These are phyloP conservation scores for Synanthedon formicaeformis DNA, from an alignment of 2,888 invertebrate genomes.

Conservation along the genomic window DNA sequence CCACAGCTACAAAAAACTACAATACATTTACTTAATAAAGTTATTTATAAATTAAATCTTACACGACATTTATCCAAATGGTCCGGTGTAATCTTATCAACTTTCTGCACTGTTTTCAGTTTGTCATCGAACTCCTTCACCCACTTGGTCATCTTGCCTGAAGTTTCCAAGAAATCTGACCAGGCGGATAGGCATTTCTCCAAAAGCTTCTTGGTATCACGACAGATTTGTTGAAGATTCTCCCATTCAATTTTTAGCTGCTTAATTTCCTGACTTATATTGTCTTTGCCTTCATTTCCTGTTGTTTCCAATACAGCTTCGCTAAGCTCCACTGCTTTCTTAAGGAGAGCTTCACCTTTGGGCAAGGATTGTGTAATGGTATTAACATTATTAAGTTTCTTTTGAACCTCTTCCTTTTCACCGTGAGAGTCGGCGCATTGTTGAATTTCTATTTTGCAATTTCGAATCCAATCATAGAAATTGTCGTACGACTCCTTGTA, in stretches of 20 bases:
- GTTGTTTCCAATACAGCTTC: constrained; percentile 81
- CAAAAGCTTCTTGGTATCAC: constrained; percentile 80
- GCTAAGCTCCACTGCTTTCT: constrained; percentile 80
- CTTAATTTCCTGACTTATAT: constrained; percentile 83
- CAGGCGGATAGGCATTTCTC: constrained; percentile 83
- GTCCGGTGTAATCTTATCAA: constrained; percentile 82
- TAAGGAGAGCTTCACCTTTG: constrained; percentile 78
- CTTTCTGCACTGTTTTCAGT: constrained; percentile 74
- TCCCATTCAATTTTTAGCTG: constrained; percentile 87
- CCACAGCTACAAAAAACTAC: background rate
- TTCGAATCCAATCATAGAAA: constrained; percentile 87
- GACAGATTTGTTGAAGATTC: constrained; percentile 79
- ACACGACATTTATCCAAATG: constrained; percentile 82
- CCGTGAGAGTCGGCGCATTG: constrained; percentile 90
- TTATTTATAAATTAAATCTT: constrained; percentile 30
- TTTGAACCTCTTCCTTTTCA: constrained; percentile 81
- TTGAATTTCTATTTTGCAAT: constrained; percentile 83
- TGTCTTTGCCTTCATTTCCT: constrained; percentile 85
- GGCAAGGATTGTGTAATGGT: constrained; percentile 76
- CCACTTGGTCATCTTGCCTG: constrained; percentile 80
- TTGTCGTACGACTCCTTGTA: constrained; percentile 86
- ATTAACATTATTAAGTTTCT: constrained; percentile 80
- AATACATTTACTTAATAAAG: background rate
- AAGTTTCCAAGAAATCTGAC: constrained; percentile 82
- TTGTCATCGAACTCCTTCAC: constrained; percentile 77